phyloP scores from a whole-genome alignment of 2,797 vertebrate species.

The Lagodon rhomboides region DNA sequence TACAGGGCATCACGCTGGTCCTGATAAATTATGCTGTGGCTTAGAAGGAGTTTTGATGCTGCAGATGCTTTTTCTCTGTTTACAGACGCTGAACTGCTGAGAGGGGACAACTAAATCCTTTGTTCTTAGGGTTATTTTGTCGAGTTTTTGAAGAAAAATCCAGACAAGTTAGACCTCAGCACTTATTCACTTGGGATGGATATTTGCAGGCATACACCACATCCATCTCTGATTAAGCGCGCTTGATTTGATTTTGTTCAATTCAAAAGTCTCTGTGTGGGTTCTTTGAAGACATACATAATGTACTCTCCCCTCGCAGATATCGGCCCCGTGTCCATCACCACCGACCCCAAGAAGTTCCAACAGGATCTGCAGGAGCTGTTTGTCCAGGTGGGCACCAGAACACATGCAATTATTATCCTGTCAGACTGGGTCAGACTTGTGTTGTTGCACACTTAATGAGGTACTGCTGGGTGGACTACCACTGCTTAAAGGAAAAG shows the following conservation, averaged over 20 bases:
- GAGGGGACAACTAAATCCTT: conserved; percentile 22
- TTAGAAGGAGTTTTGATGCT: conserved; percentile 37
- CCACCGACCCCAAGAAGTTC: conserved; percentile 91
- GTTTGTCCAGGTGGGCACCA: conserved; percentile 92
- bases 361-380: conserved; percentile 93
- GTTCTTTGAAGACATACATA: conserved; percentile 32
- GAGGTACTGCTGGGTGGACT: background rate
- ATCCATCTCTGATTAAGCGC: background rate
- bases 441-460: conserved; percentile 11
- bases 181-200: background rate
- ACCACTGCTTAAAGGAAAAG: background rate
- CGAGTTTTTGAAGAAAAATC: conserved; percentile 21
- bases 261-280: background rate
- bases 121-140: conserved; percentile 41
- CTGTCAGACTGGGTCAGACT: conserved; percentile 4
- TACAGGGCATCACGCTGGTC: conserved; percentile 41
- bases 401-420: conserved; percentile 28
- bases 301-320: conserved; percentile 79
- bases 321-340: conserved; percentile 94
- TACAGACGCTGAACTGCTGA: conserved; percentile 18
- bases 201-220: background rate
- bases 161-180: background rate
- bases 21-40: conserved; percentile 39
- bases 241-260: conserved; percentile 14
- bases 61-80: conserved; percentile 31